A percentile compares a stretch with the other conserved stretches of the same genome.
Evolutionary conservation across 2,113 vertebrate genomes (phyloP).

Genomic region (Cyphomyrus discorhynchus): DNA sequence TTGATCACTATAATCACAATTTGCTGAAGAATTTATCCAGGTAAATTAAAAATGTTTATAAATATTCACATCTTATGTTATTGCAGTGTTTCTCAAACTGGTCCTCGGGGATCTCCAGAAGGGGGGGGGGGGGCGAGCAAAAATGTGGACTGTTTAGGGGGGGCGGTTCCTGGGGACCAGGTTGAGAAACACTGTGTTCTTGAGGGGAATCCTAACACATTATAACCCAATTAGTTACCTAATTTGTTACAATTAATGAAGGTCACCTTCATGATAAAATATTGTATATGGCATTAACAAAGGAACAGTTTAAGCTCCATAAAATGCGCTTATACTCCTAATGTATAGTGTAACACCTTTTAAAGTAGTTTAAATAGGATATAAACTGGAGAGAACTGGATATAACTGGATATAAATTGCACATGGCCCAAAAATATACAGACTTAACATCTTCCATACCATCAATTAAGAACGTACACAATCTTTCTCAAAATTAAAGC

Average conservation of each 20-base stretch:
- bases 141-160: not conserved
- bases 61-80: not conserved
- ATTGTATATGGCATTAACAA: not conserved
- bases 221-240: not conserved
- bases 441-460: not conserved
- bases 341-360: slow-evolving; percentile 26
- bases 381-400: too few species aligned
- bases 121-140: too few species aligned
- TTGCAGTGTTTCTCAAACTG: not conserved
- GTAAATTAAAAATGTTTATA: not conserved
- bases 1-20: not conserved
- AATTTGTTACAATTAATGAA: not conserved
- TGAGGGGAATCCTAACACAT: not conserved
- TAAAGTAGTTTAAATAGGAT: slow-evolving; percentile 18
- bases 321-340: not conserved
- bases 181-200: not conserved
- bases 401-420: slow-evolving; percentile 46
- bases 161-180: not conserved
- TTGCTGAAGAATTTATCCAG: not conserved
- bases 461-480: not conserved
- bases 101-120: not conserved
- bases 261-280: not conserved
- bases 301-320: not conserved
- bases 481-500: not conserved
- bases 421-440: slow-evolving; percentile 42